Percentiles rank a stretch among this genome's conserved stretches.
Conservation (phyloP, 1,140 invertebrate species). For the Zophobas atratus region DNA sequence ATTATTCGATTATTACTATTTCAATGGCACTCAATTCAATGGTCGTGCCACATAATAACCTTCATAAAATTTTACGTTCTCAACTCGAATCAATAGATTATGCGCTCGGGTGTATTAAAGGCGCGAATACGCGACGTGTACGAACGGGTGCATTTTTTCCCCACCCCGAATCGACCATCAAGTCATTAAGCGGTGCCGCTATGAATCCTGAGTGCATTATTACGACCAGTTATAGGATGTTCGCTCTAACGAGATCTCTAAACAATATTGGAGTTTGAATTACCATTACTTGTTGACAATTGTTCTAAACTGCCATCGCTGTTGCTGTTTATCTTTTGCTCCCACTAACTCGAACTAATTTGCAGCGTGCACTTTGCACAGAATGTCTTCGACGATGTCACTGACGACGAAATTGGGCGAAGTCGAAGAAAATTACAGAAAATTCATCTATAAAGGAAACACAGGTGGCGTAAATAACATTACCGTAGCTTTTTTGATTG, state of each 20-base stretch:
- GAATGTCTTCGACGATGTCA: too few species aligned
- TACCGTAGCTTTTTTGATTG: too few species aligned
- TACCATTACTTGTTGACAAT: constrained; percentile 48
- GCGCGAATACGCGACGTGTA: constrained; percentile 50
- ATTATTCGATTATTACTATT: constrained; percentile 62
- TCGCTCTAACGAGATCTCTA: constrained; percentile 50
- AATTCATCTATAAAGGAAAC: too few species aligned
- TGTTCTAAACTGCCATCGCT: constrained; percentile 40
- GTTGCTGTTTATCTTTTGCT: constrained; percentile 36
- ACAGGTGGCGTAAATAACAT: too few species aligned
- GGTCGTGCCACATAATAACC: constrained; percentile 60
- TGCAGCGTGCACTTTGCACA: background rate
- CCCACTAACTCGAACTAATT: background rate
- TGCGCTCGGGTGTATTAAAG: constrained; percentile 52
- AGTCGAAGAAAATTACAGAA: too few species aligned
- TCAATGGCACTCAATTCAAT: constrained; percentile 59
- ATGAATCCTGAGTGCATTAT: constrained; percentile 57
- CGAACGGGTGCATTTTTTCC: background rate
- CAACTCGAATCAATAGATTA: constrained; percentile 59
- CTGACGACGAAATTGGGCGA: too few species aligned
- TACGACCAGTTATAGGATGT: constrained; percentile 46
- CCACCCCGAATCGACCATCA: constrained; percentile 40
- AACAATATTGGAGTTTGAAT: constrained; percentile 53
- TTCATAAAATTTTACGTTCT: constrained; percentile 62
- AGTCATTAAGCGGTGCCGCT: constrained; percentile 54